phyloP scores from a whole-genome alignment of 2,797 vertebrate genomes.

The Cheirogaleus major region DNA sequence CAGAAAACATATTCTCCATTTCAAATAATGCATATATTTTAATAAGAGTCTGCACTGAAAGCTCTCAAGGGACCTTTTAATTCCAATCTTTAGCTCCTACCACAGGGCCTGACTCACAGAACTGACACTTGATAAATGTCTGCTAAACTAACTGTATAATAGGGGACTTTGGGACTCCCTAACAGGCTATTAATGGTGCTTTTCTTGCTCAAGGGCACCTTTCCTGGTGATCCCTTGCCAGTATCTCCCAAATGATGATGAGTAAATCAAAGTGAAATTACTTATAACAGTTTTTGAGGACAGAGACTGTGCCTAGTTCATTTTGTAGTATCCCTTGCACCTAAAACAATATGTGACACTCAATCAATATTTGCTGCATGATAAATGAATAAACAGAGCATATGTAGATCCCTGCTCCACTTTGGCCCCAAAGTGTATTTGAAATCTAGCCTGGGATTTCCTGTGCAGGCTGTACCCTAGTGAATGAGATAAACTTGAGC shows the following conservation, averaged over 20 bases:
- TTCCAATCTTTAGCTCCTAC: constrained; percentile 20
- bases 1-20: neutral
- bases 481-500: neutral
- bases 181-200: neutral
- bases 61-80: neutral
- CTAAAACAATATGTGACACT: neutral
- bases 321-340: neutral
- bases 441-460: neutral
- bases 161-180: neutral
- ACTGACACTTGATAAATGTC: neutral
- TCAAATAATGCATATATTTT: neutral
- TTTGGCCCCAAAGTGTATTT: neutral
- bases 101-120: neutral
- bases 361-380: neutral
- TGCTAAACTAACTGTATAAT: neutral
- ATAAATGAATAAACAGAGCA: neutral
- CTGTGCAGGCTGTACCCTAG: neutral
- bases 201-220: neutral
- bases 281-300: neutral
- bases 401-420: neutral
- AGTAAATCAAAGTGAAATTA: neutral
- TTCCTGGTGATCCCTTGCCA: neutral
- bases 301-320: neutral
- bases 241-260: neutral
- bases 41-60: neutral